phyloP scores from a whole-genome alignment of 1,140 invertebrate genomes.

The Drosophila bocki region DNA sequence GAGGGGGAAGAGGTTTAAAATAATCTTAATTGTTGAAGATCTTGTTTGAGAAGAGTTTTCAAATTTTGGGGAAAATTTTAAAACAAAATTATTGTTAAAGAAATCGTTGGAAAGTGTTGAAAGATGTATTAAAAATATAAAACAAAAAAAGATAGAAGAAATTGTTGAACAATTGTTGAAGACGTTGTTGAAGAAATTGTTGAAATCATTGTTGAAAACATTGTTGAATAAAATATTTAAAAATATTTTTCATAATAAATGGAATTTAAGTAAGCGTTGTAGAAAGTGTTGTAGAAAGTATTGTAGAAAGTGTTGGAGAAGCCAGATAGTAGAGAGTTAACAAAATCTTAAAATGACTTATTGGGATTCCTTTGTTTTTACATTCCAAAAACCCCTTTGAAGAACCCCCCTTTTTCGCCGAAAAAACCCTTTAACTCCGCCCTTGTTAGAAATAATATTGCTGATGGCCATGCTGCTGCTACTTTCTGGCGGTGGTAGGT shows the following conservation, averaged over 20 bases:
- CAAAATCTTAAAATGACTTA: not conserved
- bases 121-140: not conserved
- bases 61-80: too few species aligned
- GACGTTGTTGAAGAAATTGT: not conserved
- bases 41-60: not conserved
- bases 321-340: not conserved
- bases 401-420: too few species aligned
- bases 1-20: not conserved
- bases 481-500: slow-evolving; percentile 12
- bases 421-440: not conserved
- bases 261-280: not conserved
- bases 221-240: not conserved
- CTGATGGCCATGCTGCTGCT: slow-evolving; percentile 21
- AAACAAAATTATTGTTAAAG: not conserved
- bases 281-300: not conserved
- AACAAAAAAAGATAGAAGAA: not conserved
- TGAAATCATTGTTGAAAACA: not conserved
- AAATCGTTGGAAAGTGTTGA: not conserved
- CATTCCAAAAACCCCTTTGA: not conserved
- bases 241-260: too few species aligned
- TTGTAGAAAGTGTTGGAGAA: not conserved
- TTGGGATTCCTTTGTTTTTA: not conserved
- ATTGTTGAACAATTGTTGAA: not conserved
- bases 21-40: not conserved
- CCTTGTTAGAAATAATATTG: slow-evolving; percentile 29